Conservation (phyloP, 1,140 invertebrate genomes). For the Augochlora pura region DNA sequence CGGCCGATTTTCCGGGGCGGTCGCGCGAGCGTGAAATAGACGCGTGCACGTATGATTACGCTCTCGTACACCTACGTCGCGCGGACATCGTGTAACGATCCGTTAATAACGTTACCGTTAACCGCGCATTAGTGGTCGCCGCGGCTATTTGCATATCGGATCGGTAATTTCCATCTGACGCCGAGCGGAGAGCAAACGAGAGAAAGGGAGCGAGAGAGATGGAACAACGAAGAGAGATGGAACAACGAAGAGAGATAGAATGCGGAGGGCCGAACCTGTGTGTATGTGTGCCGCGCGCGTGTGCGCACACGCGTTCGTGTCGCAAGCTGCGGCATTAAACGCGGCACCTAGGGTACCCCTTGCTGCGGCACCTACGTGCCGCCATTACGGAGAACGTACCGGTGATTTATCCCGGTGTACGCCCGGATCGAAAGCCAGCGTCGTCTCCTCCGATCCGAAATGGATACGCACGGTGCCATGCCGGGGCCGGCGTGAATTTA, state of each 20-base stretch:
- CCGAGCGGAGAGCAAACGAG: slow-evolving; percentile 7
- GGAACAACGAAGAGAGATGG: too few species aligned
- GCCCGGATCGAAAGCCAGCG: slow-evolving; percentile 47
- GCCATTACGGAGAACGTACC: slow-evolving; percentile 54
- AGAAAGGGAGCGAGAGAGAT: too few species aligned
- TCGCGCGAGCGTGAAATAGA: slow-evolving; percentile 24
- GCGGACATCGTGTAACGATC: slow-evolving; percentile 65
- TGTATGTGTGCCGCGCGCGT: not conserved
- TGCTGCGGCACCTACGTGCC: slow-evolving; percentile 35
- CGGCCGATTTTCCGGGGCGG: not conserved
- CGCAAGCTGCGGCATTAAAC: slow-evolving; percentile 22
- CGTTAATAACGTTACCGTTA: slow-evolving; percentile 76
- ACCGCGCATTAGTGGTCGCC: slow-evolving; percentile 70
- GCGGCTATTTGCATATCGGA: slow-evolving; percentile 72
- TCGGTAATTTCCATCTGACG: slow-evolving; percentile 71
- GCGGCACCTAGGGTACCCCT: slow-evolving; percentile 28
- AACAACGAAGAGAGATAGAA: too few species aligned
- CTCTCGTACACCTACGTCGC: slow-evolving; percentile 32
- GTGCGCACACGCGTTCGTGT: not conserved
- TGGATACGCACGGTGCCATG: slow-evolving; percentile 4
- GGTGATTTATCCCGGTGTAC: slow-evolving; percentile 54
- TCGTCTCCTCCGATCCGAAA: slow-evolving; percentile 48
- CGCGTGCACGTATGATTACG: slow-evolving; percentile 33
- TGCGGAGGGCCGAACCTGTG: too few species aligned
- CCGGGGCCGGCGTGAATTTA: slow-evolving; percentile 45